Conservation (phyloP, 2,888 invertebrate species). For the Apeira syringaria region DNA sequence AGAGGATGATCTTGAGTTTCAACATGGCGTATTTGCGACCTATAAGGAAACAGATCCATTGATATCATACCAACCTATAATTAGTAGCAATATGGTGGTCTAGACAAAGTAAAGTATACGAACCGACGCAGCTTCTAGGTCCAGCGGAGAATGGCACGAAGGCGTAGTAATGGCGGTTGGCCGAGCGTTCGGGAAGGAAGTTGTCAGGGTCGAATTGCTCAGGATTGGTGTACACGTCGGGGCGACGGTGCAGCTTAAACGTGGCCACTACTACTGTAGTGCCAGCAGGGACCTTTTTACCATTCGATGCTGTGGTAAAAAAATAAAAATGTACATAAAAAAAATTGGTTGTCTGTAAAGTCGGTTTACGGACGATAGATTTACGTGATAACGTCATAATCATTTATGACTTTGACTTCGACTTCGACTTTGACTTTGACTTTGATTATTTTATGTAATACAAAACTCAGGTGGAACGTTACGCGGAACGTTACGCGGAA, state of each 20-base stretch:
- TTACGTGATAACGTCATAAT: too few relatives aligned
- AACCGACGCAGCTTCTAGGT: conserved; percentile 91
- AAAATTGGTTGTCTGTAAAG: too few relatives aligned
- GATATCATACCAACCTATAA: conserved; percentile 6
- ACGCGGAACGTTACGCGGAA: too few relatives aligned
- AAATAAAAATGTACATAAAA: too few relatives aligned
- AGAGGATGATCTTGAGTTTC: conserved; percentile 90
- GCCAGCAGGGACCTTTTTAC: conserved; percentile 87
- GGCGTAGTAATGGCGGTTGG: conserved; percentile 91
- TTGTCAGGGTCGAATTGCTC: conserved; percentile 92
- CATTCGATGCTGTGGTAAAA: conserved; percentile 78
- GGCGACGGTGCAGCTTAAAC: conserved; percentile 87
- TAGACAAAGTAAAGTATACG: conserved; percentile 44
- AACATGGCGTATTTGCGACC: conserved; percentile 92
- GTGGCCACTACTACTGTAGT: conserved; percentile 87
- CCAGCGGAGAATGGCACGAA: conserved; percentile 93
- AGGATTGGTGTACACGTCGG: conserved; percentile 90
- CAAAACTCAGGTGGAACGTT: too few relatives aligned
- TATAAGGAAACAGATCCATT: conserved; percentile 42
- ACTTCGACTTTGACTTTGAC: too few relatives aligned
- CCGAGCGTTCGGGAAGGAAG: conserved; percentile 91
- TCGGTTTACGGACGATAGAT: too few relatives aligned
- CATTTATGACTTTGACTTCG: too few relatives aligned
- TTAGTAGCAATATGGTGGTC: background rate
- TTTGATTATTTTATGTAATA: too few relatives aligned